Evolutionary conservation across 2,888 invertebrate species (phyloP).

Genomic region (Subacronicta megacephala): DNA sequence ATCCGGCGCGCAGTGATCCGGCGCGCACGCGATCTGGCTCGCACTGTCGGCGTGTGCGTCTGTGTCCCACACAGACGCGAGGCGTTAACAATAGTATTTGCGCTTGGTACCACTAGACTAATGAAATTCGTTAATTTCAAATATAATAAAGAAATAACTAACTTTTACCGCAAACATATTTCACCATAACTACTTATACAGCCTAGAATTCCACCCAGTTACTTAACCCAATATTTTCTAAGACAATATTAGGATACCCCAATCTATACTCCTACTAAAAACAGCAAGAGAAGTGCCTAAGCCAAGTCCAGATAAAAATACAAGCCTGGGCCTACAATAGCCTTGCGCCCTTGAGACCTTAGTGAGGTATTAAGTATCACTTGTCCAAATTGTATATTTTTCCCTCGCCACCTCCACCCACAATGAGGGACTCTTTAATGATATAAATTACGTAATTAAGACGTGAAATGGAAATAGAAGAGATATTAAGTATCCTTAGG

Average conservation of each 20-base stretch:
- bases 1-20: no score
- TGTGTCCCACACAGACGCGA: no score
- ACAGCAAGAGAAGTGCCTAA: slow-evolving; percentile 4
- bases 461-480: slow-evolving; percentile 44
- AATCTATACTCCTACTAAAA: slow-evolving; percentile 11
- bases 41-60: no score
- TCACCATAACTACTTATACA: no score
- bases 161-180: no score
- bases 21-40: no score
- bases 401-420: slow-evolving; percentile 28
- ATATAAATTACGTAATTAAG: slow-evolving; percentile 51
- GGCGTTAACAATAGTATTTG: no score
- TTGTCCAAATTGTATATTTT: slow-evolving; percentile 48
- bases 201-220: no score
- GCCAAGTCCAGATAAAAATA: slow-evolving; percentile 32
- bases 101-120: no score
- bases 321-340: slow-evolving; percentile 11
- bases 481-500: slow-evolving; percentile 18
- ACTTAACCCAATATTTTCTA: no score
- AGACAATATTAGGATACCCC: background rate
- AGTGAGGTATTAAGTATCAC: slow-evolving; percentile 48
- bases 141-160: no score
- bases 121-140: no score
- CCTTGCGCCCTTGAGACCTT: slow-evolving; percentile 33
- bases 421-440: slow-evolving; percentile 43